These are phyloP conservation scores for Rhinatrema bivittatum DNA, from an alignment of 2,797 vertebrate genomes.

Conservation along the genomic window DNA sequence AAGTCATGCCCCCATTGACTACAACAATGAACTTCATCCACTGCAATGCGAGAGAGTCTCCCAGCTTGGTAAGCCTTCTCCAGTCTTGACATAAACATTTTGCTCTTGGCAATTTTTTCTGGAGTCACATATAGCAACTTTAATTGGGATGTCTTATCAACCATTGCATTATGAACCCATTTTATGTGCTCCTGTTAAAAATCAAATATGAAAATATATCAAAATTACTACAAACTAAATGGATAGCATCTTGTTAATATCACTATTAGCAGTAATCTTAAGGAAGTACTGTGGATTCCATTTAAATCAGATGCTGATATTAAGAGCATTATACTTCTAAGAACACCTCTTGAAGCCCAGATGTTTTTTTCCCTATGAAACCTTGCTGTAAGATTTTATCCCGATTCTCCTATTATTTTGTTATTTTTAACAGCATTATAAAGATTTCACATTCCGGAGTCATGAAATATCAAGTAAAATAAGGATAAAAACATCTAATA, in stretches of 20 bases:
- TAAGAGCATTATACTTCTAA: no score
- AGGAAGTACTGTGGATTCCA: no score
- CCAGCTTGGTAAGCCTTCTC: slow-evolving; percentile 84
- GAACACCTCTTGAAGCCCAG: no score
- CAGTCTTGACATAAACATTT: slow-evolving; percentile 89
- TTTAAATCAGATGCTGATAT: no score
- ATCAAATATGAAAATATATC: not conserved
- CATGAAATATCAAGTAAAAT: no score
- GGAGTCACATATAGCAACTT: slow-evolving; percentile 94
- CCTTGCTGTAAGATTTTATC: no score
- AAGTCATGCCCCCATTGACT: slow-evolving; percentile 98
- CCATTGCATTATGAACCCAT: slow-evolving; percentile 74
- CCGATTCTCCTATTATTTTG: no score
- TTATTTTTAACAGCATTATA: no score
- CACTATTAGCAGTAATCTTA: not conserved
- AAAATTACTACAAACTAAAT: not conserved
- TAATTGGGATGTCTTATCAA: slow-evolving; percentile 57
- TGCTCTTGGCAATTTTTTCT: slow-evolving; percentile 94
- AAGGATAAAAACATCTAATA: no score
- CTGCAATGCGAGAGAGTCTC: slow-evolving; percentile 71
- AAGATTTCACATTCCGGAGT: no score
- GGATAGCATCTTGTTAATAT: not conserved
- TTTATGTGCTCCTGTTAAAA: slow-evolving; percentile 74
- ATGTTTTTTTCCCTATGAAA: no score
- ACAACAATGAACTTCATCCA: slow-evolving; percentile 96